These are phyloP conservation scores for Aleiodes leptofemur DNA, from an alignment of 2,888 invertebrate genomes.

Conservation along the genomic window DNA sequence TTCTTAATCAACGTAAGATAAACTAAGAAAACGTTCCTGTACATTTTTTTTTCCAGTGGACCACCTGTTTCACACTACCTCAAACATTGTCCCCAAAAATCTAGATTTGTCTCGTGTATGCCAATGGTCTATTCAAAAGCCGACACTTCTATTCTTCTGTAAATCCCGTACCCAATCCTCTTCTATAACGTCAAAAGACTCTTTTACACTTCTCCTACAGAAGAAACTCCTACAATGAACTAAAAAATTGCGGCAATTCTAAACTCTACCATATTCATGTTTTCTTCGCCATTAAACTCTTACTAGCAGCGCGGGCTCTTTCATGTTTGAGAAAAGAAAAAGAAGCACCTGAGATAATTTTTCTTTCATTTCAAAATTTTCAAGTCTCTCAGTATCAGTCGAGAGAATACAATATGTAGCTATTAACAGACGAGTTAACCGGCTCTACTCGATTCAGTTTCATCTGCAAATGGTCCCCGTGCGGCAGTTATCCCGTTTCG, in stretches of 20 bases:
- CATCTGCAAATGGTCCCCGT: slow-evolving; percentile 70
- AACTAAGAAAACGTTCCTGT: slow-evolving; percentile 24
- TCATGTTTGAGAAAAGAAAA: slow-evolving; percentile 46
- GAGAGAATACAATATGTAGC: slow-evolving; percentile 33
- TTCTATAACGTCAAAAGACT: slow-evolving; percentile 10
- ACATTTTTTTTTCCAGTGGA: slow-evolving; percentile 27
- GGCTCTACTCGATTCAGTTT: slow-evolving; percentile 67
- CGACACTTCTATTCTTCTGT: not conserved
- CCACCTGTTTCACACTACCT: slow-evolving; percentile 56
- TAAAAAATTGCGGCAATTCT: slow-evolving; percentile 58
- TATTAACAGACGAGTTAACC: slow-evolving; percentile 64
- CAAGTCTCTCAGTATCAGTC: not conserved
- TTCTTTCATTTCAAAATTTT: not conserved
- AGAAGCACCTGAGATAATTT: slow-evolving; percentile 30
- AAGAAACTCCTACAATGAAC: slow-evolving; percentile 53
- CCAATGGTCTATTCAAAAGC: slow-evolving; percentile 14
- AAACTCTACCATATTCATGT: slow-evolving; percentile 50
- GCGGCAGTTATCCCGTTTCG: slow-evolving; percentile 68
- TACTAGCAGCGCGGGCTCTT: slow-evolving; percentile 39
- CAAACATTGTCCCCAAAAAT: slow-evolving; percentile 46
- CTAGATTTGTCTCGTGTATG: slow-evolving; percentile 18
- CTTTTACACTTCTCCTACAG: slow-evolving; percentile 39
- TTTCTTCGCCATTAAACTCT: slow-evolving; percentile 41
- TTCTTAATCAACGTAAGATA: slow-evolving; percentile 63
- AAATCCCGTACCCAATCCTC: slow-evolving; percentile 37